These are phyloP conservation scores for Todiramphus chloris DNA, from an alignment of 2,113 vertebrate species.

Conservation along the genomic window DNA sequence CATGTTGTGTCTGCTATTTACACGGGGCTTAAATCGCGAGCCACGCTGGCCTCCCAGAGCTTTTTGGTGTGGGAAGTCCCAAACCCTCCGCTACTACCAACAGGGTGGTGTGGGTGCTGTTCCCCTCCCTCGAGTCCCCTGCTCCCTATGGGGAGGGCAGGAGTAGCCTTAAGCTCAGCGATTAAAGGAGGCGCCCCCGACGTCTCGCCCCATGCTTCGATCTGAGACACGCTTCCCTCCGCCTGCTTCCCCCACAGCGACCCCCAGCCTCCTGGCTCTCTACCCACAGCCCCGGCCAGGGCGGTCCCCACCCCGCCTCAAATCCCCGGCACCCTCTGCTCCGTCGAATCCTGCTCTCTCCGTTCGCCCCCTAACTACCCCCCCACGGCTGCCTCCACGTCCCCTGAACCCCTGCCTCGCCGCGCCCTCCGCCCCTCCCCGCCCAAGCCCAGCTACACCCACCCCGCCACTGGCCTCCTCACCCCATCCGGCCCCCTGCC, in stretches of 20 bases:
- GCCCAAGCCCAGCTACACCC: background rate
- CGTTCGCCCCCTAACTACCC: background rate
- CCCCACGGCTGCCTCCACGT: no score
- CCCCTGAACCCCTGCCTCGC: background rate
- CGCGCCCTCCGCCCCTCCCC: no score
- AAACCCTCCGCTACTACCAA: background rate
- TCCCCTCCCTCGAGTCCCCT: constrained; percentile 40
- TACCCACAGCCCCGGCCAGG: constrained; percentile 1
- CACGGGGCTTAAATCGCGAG: background rate
- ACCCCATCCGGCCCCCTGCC: no score
- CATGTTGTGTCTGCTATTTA: constrained; percentile 48
- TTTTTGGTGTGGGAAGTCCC: background rate
- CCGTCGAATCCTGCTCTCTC: background rate
- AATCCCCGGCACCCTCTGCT: background rate
- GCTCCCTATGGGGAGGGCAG: background rate
- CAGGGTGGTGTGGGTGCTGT: background rate
- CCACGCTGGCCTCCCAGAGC: background rate
- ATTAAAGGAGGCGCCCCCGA: background rate
- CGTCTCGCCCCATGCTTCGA: background rate
- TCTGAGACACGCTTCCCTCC: background rate
- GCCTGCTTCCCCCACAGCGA: background rate
- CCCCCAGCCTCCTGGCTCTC: background rate
- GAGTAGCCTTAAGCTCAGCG: background rate
- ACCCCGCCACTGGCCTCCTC: background rate
- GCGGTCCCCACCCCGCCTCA: background rate